These are phyloP conservation scores for Wiebesia pumilae DNA, from an alignment of 1,140 invertebrate genomes.

Conservation along the genomic window DNA sequence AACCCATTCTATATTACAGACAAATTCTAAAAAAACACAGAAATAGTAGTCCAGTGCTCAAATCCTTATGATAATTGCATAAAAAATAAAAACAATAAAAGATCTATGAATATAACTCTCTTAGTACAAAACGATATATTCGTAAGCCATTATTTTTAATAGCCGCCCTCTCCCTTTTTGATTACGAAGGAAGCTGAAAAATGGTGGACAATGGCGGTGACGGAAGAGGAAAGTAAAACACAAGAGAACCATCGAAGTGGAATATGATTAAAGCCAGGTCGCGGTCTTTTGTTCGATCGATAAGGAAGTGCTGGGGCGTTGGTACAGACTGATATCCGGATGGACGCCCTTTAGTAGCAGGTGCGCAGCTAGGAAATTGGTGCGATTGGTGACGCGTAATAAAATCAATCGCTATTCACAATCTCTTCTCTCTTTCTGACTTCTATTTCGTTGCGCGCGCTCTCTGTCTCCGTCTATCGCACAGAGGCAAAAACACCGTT, in stretches of 20 bases:
- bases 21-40: background rate
- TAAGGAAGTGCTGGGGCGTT: constrained; percentile 33
- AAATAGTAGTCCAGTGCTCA: background rate
- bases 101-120: background rate
- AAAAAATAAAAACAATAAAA: constrained; percentile 4
- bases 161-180: constrained; percentile 22
- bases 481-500: constrained; percentile 46
- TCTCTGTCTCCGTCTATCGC: background rate
- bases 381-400: constrained; percentile 49
- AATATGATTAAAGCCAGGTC: constrained; percentile 39
- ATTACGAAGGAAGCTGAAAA: constrained; percentile 30
- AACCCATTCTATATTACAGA: background rate
- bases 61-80: background rate
- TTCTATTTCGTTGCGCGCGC: background rate
- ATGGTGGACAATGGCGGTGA: background rate
- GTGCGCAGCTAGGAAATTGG: constrained; percentile 43
- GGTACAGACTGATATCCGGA: constrained; percentile 37
- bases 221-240: constrained; percentile 23
- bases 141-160: constrained; percentile 48
- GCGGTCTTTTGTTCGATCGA: constrained; percentile 33
- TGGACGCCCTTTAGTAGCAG: constrained; percentile 42
- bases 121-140: constrained; percentile 28
- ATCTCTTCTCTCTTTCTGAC: background rate
- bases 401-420: constrained; percentile 50
- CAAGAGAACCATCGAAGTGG: constrained; percentile 37